Evolutionary conservation across 2,113 vertebrate species (phyloP).

Genomic region (Ailuropoda melanoleuca): DNA sequence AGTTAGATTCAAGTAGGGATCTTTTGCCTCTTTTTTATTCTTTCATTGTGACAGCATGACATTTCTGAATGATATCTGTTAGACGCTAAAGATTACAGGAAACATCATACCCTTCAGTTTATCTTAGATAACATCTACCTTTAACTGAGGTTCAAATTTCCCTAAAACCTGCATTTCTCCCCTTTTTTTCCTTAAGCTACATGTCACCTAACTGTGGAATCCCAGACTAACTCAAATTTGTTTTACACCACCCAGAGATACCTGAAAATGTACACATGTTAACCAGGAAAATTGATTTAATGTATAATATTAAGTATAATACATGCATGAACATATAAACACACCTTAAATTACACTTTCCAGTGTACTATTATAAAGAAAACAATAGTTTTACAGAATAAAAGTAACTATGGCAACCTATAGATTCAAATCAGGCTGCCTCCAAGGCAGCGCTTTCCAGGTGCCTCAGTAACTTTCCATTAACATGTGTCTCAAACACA

Average conservation of each 20-base stretch:
- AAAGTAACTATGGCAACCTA: constrained; percentile 74
- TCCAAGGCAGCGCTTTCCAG: background rate
- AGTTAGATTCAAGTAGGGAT: background rate
- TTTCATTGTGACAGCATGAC: background rate
- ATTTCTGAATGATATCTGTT: background rate
- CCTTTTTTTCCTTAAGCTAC: background rate
- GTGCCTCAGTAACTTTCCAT: constrained; percentile 33
- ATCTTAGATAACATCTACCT: background rate
- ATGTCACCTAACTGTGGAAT: background rate
- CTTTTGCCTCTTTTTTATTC: background rate
- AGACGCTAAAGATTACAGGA: background rate
- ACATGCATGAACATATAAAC: background rate
- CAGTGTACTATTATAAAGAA: constrained; percentile 28
- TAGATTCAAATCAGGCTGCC: constrained; percentile 36
- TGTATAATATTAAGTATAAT: background rate
- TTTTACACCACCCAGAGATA: background rate
- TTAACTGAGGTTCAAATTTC: background rate
- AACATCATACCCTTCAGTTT: background rate
- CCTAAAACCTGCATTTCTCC: background rate
- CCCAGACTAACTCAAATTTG: background rate
- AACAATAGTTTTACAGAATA: constrained; percentile 55
- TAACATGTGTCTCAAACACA: constrained; percentile 32
- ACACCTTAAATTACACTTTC: background rate
- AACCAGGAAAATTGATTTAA: background rate
- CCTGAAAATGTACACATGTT: background rate